Base-by-base conservation (phyloP, 2,888 invertebrate genomes). In the Cataglyphis albicans region DNA sequence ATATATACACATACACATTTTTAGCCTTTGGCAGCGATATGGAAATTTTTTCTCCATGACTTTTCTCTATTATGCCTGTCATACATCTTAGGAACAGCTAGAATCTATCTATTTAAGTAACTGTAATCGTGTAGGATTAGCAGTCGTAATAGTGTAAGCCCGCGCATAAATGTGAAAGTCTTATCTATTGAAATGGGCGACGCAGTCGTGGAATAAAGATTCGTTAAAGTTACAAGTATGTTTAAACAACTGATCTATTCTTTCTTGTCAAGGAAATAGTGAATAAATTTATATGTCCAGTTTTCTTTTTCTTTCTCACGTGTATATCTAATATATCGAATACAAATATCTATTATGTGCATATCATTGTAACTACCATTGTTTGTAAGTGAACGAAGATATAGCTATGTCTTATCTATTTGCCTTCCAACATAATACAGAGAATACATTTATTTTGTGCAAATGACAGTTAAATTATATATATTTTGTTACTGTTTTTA, bases 11-110 rank as follows among this genome's bases (percentile, higher is more conserved):
- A 82, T 86, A 81, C 82, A 67, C 81, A 76, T 87, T 90, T 89
- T 90, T 41, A 88, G 91, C 91, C 90, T 92, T 93, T 93, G 93
- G 92, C 93, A 93, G 92, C 92, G 87, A 90, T 91, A 89, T 90
- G 89, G 88, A 83, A 87, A 81, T 82, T 68, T 59, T 59, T 15
- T 41, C 7, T 32, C 72, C 63, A 80, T 35, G 57, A 85, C 76
- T 70, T 44, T 59, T 21, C 61, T 85, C 81, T 75, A 83, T 84
- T 84, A 87, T 84, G 87, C 80, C 87, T 88, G 74, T 90, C 86
- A 87, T 84, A 87, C 10, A 15, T 70, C 59, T 41, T 15, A 91
- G 90, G 87, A 93, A 92, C 89, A 89, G 89, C 91, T 92, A 91
- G 88, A 78, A n/a, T 25, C 64, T 81, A 83, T n/a, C 75, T 83